Evolutionary conservation across 2,888 invertebrate species (phyloP).

Genomic region (Apotomis turbidana): DNA sequence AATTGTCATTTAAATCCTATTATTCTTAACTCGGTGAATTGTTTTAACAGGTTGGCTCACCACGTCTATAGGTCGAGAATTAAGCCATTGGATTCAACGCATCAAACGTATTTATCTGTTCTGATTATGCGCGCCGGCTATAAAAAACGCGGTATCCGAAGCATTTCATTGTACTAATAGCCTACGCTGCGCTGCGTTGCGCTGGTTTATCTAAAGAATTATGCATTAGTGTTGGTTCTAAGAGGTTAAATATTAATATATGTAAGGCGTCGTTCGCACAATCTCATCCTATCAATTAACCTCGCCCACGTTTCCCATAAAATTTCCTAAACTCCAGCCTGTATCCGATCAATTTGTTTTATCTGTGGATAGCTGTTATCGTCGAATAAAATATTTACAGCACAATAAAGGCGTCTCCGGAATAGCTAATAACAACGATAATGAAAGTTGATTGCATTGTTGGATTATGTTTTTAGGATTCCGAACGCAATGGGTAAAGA

Average conservation of each 20-base stretch:
- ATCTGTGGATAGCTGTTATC: slow-evolving; percentile 75
- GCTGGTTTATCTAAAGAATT: slow-evolving; percentile 59
- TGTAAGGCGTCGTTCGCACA: slow-evolving; percentile 68
- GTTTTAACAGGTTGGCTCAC: background rate
- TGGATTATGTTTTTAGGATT: slow-evolving; percentile 14
- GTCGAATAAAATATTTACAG: slow-evolving; percentile 79
- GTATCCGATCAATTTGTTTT: slow-evolving; percentile 79
- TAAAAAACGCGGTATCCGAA: slow-evolving; percentile 30
- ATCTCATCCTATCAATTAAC: slow-evolving; percentile 75
- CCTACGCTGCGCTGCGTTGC: slow-evolving; percentile 45
- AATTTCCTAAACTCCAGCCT: slow-evolving; percentile 65
- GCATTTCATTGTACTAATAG: slow-evolving; percentile 48
- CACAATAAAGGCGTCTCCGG: slow-evolving; percentile 75
- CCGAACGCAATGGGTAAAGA: no score
- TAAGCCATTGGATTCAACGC: slow-evolving; percentile 26
- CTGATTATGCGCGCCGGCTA: slow-evolving; percentile 30
- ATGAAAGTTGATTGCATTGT: slow-evolving; percentile 53
- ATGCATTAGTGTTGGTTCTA: slow-evolving; percentile 62
- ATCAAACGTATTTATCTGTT: slow-evolving; percentile 11
- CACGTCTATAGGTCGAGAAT: slow-evolving; percentile 8
- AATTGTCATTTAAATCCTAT: slow-evolving; percentile 19
- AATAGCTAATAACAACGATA: slow-evolving; percentile 75
- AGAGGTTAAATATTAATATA: slow-evolving; percentile 72
- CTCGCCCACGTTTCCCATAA: slow-evolving; percentile 72
- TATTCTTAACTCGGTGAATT: slow-evolving; percentile 5